Conservation (phyloP, 92 coral and sea anemone species). For the Nematostella vectensis region DNA sequence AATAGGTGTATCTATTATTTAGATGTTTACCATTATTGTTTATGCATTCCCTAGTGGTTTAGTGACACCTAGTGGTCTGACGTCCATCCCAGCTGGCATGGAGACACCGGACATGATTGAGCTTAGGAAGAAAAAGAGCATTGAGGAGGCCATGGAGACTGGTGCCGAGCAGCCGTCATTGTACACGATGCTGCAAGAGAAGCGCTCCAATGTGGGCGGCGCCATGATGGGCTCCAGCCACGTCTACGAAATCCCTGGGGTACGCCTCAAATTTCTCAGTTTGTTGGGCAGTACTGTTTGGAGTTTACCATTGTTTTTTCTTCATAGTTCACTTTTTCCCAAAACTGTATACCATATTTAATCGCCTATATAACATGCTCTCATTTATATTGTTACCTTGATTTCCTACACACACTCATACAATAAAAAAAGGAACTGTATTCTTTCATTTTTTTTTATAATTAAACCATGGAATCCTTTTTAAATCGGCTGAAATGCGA, state of each 20-base stretch:
- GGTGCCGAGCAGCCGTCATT: constrained; percentile 87
- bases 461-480: no score
- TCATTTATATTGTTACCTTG: no score
- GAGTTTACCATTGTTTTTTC: background rate
- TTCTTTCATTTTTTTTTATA: no score
- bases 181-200: constrained; percentile 96
- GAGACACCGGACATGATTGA: constrained; percentile 99
- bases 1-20: no score
- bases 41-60: constrained; percentile 65
- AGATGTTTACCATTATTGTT: no score
- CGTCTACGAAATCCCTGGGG: constrained; percentile 87
- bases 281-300: constrained; percentile 3
- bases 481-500: no score
- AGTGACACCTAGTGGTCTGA: constrained; percentile 96
- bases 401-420: no score
- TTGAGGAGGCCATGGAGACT: constrained; percentile 94
- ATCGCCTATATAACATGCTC: background rate
- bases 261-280: constrained; percentile 7
- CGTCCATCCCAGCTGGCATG: constrained; percentile 99
- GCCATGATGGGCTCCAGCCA: constrained; percentile 98
- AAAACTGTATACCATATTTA: background rate
- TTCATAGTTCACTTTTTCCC: background rate
- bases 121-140: constrained; percentile 86
- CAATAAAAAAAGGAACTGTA: no score
- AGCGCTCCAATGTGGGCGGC: constrained; percentile 79